Conservation (phyloP, 2,797 vertebrate species). For the Notamacropus eugenii region DNA sequence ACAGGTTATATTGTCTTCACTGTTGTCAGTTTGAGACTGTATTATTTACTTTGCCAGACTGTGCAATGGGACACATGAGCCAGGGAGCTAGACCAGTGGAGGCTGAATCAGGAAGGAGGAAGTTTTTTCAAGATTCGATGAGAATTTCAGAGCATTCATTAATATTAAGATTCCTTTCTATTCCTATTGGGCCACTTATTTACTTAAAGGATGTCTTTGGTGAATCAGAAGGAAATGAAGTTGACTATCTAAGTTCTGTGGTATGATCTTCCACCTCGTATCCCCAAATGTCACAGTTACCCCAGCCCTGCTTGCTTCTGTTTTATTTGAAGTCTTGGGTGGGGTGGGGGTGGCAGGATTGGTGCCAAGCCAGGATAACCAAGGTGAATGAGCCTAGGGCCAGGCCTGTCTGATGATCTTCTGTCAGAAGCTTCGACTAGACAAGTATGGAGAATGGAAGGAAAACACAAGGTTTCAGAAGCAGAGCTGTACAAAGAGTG, state of each 20-base stretch:
- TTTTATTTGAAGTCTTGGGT: slow-evolving; percentile 29
- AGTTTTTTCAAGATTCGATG: background rate
- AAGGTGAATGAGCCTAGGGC: slow-evolving; percentile 44
- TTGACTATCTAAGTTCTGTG: slow-evolving; percentile 1
- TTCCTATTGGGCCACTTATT: background rate
- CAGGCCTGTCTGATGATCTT: slow-evolving; percentile 28
- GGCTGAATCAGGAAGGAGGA: background rate
- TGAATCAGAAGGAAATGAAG: background rate
- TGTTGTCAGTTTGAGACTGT: slow-evolving; percentile 38
- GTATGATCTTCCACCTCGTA: background rate
- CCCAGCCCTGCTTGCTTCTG: background rate
- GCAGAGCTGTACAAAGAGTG: background rate
- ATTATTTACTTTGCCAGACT: background rate
- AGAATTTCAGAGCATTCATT: slow-evolving; percentile 23
- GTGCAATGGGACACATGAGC: background rate
- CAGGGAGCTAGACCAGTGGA: slow-evolving; percentile 8
- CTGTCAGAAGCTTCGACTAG: slow-evolving; percentile 11
- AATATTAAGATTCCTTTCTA: slow-evolving; percentile 12
- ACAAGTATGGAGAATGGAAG: background rate
- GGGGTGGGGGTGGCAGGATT: slow-evolving; percentile 18
- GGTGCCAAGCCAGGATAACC: background rate
- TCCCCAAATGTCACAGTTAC: background rate
- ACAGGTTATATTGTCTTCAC: background rate
- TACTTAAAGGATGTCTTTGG: background rate
- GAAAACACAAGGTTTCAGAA: background rate